These are phyloP conservation scores for Amphiprion ocellaris DNA, from an alignment of 2,113 vertebrate genomes.

Conservation along the genomic window DNA sequence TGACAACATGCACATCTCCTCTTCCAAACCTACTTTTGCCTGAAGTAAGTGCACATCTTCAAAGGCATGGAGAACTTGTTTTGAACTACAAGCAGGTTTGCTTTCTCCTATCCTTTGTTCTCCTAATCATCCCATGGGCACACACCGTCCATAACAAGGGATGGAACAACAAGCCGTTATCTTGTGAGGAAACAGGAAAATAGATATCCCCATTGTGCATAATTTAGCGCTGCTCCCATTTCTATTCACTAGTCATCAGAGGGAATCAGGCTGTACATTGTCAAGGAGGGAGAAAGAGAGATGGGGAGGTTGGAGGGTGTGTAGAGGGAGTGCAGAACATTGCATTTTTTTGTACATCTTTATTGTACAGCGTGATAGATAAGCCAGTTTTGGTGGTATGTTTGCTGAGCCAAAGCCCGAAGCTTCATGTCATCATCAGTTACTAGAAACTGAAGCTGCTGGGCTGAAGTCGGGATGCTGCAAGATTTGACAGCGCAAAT, in stretches of 20 bases:
- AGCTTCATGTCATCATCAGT: slow-evolving; percentile 58
- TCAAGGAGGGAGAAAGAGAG: slow-evolving; percentile 31
- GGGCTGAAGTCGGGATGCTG: slow-evolving; percentile 40
- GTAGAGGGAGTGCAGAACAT: slow-evolving; percentile 29
- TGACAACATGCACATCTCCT: slow-evolving; percentile 34
- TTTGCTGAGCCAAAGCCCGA: slow-evolving; percentile 28
- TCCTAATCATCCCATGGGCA: slow-evolving; percentile 84
- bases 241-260: slow-evolving; percentile 62
- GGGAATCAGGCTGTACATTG: slow-evolving; percentile 53
- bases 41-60: slow-evolving; percentile 77
- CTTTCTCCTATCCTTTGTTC: slow-evolving; percentile 83
- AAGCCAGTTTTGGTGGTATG: slow-evolving; percentile 32
- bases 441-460: slow-evolving; percentile 33
- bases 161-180: slow-evolving; percentile 80
- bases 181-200: slow-evolving; percentile 84
- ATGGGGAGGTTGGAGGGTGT: slow-evolving; percentile 1
- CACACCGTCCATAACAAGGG: slow-evolving; percentile 81
- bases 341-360: slow-evolving; percentile 30
- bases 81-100: slow-evolving; percentile 83
- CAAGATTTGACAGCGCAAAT: slow-evolving; percentile 42
- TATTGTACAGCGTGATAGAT: slow-evolving; percentile 43
- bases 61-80: slow-evolving; percentile 81
- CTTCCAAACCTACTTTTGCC: slow-evolving; percentile 71
- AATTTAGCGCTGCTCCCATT: slow-evolving; percentile 81
- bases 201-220: slow-evolving; percentile 84